These are phyloP conservation scores for Ciconia stormi DNA, from an alignment of 2,113 vertebrate genomes.

Conservation along the genomic window DNA sequence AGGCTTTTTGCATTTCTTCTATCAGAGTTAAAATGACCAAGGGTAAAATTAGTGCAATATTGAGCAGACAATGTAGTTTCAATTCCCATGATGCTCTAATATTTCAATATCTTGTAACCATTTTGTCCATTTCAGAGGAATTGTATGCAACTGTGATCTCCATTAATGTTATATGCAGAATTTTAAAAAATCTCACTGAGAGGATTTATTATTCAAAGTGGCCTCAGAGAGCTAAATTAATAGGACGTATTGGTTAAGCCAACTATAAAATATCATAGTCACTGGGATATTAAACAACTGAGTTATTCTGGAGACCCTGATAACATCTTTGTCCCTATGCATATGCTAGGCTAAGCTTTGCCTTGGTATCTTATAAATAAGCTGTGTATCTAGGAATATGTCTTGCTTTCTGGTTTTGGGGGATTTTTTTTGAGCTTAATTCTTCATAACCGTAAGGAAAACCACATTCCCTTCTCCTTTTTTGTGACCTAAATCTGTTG, in stretches of 20 bases:
- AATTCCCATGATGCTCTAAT: not conserved
- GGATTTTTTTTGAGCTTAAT: not conserved
- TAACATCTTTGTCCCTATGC: not conserved
- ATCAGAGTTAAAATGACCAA: not conserved
- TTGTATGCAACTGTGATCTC: not conserved
- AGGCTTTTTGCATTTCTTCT: not conserved
- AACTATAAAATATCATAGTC: not conserved
- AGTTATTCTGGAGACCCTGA: not conserved
- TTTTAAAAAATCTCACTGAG: not conserved
- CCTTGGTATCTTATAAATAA: not conserved
- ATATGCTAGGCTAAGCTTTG: not conserved
- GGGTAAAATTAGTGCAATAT: not conserved
- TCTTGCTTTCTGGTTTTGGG: not conserved
- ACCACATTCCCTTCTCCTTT: not conserved
- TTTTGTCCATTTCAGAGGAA: not conserved
- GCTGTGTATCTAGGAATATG: not conserved
- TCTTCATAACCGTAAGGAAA: not conserved
- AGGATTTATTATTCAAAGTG: not conserved
- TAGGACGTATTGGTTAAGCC: not conserved
- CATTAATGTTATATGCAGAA: not conserved
- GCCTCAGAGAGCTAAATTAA: not conserved
- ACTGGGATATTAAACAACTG: not conserved
- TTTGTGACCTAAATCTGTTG: not conserved
- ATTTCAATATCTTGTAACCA: not conserved
- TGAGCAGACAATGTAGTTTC: not conserved